Conservation (phyloP, 2,888 invertebrate species). For the Tiliacea aurago region DNA sequence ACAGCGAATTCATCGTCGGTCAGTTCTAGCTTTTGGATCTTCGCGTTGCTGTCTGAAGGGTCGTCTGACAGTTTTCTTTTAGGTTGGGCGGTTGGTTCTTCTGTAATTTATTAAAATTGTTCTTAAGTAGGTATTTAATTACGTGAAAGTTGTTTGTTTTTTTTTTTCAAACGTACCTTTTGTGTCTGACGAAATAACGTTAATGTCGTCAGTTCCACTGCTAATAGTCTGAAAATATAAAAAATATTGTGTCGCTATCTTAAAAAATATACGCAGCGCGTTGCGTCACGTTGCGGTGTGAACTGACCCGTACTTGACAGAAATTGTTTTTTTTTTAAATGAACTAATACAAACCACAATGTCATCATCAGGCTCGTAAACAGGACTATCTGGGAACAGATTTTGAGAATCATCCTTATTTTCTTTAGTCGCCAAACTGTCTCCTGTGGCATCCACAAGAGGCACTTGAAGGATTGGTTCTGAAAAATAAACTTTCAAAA, state of each 20-base stretch:
- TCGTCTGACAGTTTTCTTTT: slow-evolving; percentile 84
- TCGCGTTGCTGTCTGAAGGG: slow-evolving; percentile 73
- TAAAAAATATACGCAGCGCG: no score
- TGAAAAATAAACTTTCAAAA: slow-evolving; percentile 16
- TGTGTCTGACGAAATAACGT: slow-evolving; percentile 52
- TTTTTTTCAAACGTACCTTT: slow-evolving; percentile 66
- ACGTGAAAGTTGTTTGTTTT: background rate
- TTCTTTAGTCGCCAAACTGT: slow-evolving; percentile 30
- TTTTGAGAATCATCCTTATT: slow-evolving; percentile 77
- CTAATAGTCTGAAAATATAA: slow-evolving; percentile 51
- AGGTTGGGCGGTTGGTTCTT: slow-evolving; percentile 67
- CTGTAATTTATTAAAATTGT: slow-evolving; percentile 69
- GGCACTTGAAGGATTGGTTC: slow-evolving; percentile 16
- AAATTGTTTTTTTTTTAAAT: background rate
- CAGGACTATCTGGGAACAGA: slow-evolving; percentile 86
- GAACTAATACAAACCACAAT: slow-evolving; percentile 58
- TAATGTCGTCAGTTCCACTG: slow-evolving; percentile 59
- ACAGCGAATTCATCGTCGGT: slow-evolving; percentile 72
- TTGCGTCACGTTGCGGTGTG: no score
- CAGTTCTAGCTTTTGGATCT: slow-evolving; percentile 82
- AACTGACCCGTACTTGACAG: no score
- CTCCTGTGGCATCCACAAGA: slow-evolving; percentile 36
- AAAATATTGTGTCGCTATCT: background rate
- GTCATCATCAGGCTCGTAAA: slow-evolving; percentile 86
- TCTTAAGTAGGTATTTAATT: background rate